Percentiles rank a stretch among this genome's conserved stretches.
Conservation (phyloP, 2,113 vertebrate genomes). For the Hiodon alosoides region DNA sequence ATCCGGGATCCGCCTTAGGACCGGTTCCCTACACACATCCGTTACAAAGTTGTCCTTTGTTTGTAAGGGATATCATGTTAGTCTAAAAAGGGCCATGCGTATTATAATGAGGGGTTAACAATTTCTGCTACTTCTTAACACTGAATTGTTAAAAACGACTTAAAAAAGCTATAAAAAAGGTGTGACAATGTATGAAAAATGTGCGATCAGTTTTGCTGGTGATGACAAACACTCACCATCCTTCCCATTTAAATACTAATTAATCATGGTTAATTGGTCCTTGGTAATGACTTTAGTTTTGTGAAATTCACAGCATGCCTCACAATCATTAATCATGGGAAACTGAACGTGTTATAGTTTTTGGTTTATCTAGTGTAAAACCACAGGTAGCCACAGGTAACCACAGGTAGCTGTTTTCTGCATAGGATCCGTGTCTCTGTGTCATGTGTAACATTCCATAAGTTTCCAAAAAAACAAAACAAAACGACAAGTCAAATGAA, state of each 20-base stretch:
- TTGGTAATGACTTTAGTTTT: constrained; percentile 33
- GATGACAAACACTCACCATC: constrained; percentile 54
- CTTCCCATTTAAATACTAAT: constrained; percentile 31
- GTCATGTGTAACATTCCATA: not conserved
- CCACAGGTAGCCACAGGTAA: not conserved
- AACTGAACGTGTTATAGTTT: not conserved
- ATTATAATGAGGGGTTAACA: too few relatives aligned
- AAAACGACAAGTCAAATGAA: too few relatives aligned
- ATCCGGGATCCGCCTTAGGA: too few relatives aligned
- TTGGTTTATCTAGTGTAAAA: constrained; percentile 2
- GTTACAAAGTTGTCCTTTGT: too few relatives aligned
- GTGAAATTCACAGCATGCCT: not conserved
- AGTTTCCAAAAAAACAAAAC: not conserved
- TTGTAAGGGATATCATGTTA: too few relatives aligned
- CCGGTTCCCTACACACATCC: too few relatives aligned
- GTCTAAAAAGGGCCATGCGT: too few relatives aligned
- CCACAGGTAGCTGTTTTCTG: not conserved
- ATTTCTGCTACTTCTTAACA: too few relatives aligned
- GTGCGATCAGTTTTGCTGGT: constrained; percentile 66
- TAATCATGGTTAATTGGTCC: constrained; percentile 55
- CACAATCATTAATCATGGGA: not conserved
- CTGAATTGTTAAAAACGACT: too few relatives aligned
- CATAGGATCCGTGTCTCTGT: not conserved
- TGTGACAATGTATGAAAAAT: constrained; percentile 10
- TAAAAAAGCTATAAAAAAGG: too few relatives aligned